Evolutionary conservation across 2,888 invertebrate species (phyloP), one percentile per base, ranked within the genome.

Genomic region (Microplitis manilae): DNA sequence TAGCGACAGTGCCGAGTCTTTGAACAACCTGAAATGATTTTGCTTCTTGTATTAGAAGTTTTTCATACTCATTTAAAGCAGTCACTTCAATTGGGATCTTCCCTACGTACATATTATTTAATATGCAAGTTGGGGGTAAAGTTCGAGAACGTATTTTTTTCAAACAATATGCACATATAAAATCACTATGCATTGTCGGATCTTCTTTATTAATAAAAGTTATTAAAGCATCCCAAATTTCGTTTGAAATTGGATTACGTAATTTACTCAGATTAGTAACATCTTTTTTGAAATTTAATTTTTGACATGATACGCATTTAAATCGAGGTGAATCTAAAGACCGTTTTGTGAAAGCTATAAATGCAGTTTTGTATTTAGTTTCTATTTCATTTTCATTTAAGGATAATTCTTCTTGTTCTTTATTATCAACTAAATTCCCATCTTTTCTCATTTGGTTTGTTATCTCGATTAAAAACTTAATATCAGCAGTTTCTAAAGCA

Each of bases 1-100:
- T 87, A 50, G 83, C 83, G 4, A 88, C 86, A 6, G 87, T 83
- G 68, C 80, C 83, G 82, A 87, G 84, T 67, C 77, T 68, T 50
- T 79, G 68, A 13, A 88, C 81, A 4, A 85, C 85, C 81, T 89
- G 87, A 80, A 88, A 87, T 4, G 88, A 85, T 82, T 87, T 87
- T 8, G 41, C 41, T 41, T 9, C 9, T 41, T 41, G 41, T 8
- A 41, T 41, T 41, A 41, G 41, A 41, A 41, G 6, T 9, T 41
- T 41, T 9, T 41, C 41, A 41, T 41, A 41, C 1, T 41, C 41
- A 41, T 41, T 41, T 9, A 41, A 41, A 8, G 41, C 6, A 73
- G 67, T 65, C 74, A 30, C 20, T 77, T 70, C 80, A 80, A 81
- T 77, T 76, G 79, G 77, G 71, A 77, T 75, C 75, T 72, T 71